Base-by-base conservation (phyloP, 2,113 vertebrate genomes). In the Vulpes ferrilata region DNA sequence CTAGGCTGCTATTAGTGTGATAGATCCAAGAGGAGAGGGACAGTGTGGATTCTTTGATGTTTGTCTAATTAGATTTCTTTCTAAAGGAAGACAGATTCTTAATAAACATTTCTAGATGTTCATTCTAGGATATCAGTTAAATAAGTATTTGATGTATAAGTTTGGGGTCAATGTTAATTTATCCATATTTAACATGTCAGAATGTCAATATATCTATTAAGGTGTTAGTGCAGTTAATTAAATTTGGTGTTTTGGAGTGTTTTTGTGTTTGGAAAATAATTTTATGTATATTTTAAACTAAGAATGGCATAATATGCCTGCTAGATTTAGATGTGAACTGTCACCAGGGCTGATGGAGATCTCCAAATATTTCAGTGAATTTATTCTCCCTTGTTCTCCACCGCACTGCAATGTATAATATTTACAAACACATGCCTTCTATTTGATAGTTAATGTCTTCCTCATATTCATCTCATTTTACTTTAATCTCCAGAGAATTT, bases 31-130 rank as follows among this genome's bases (percentile, higher is more conserved):
- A 88, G 25, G 2, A 23, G 3, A 67, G 38, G 80, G 30, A 88
- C 62, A 96, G 17, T 80, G 27, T 67, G 57, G 32, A 43, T 85
- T 69, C 32, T 94, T 80, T 83, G 32, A 53, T 80, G 7, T 90
- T 84, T 89, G 35, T 59, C 88, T 90, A 89, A 76, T 94, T 78
- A 69, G 20, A 48, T 73, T 60, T 95, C 11, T 59, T 92, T 92
- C 48, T 90, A 53, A 17, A n/a, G 27, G 62, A 90, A 79, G 16
- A 69, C 23, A 92, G 7, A 48, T 64, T 90, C 30, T 73, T 95
- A 74, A 78, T 81, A 88, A 89, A 67, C 20, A 89, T 55, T 80
- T 85, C 27, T 67, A 89, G 32, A n/a, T 64, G 48, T 51, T 85
- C 27, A 96, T 89, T 90, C 32, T 84, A 65, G 10, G 48, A 60